Conservation (phyloP, 2,113 vertebrate genomes). For the Thryonomys swinderianus region DNA sequence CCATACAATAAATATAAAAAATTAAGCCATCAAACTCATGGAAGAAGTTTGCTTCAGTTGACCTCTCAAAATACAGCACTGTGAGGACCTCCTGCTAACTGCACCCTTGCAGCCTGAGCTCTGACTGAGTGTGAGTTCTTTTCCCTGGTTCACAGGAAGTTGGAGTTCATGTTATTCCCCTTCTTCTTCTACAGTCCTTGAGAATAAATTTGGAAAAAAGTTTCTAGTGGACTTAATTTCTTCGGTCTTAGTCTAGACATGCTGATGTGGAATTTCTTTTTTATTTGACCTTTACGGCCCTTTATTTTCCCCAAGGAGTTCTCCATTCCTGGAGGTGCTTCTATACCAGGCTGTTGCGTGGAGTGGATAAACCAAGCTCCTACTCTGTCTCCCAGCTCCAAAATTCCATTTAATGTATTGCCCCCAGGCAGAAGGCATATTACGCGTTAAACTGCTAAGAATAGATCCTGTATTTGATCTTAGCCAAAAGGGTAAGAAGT, state of each 20-base stretch:
- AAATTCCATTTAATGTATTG: not conserved
- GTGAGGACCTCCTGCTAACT: not conserved
- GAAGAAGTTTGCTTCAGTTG: not conserved
- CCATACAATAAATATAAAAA: slow-evolving; percentile 20
- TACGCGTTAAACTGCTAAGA: not conserved
- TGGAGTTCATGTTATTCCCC: not conserved
- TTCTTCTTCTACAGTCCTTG: not conserved
- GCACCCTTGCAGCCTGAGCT: not conserved
- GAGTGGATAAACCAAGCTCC: not conserved
- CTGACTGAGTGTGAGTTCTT: not conserved
- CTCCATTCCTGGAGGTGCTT: not conserved
- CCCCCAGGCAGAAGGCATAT: not conserved
- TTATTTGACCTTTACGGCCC: not conserved
- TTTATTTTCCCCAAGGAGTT: not conserved
- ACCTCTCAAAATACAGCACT: slow-evolving; percentile 21
- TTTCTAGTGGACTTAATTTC: not conserved
- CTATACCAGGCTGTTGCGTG: not conserved
- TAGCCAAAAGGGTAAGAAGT: not conserved
- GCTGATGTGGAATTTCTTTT: not conserved
- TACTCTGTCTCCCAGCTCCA: not conserved
- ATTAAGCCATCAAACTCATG: not conserved
- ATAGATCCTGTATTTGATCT: not conserved
- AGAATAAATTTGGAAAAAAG: slow-evolving; percentile 19
- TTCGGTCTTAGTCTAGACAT: not conserved
- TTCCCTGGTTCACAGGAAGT: not conserved